Evolutionary conservation across 1,140 invertebrate genomes (phyloP), one percentile per base, ranked within the genome.

Genomic region (Riptortus pedestris): DNA sequence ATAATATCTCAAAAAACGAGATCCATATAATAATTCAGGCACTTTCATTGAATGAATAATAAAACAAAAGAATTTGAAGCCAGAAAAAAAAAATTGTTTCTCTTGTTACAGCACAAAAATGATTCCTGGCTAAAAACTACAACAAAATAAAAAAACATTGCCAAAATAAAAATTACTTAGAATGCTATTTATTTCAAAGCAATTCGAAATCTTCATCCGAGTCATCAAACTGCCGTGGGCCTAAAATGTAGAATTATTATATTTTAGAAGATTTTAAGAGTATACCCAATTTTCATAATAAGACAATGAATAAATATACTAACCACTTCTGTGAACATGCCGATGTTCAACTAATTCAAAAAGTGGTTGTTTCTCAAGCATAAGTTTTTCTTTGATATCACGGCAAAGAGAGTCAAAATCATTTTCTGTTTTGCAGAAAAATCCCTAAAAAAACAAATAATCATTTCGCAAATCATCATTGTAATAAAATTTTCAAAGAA

Each of bases 361-460:
- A n/a, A 93, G 71, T 2, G 88, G 83, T 70, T 90, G 87, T 33
- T 80, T 83, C 69, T 88, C 85, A 2, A 79, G 71, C 43, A 74
- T 72, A 67, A 88, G 82, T 52, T 91, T 74, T 60, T 81, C 78
- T 74, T 84, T 80, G 69, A 91, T 83, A 58, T 80, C 78, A 51
- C 77, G 74, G 71, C 90, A 88, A 65, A 96, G 77, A 60, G 85
- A 79, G 69, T 87, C 83, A 75, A 96, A 96, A 63, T 93, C 90
- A 60, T 76, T 77, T 76, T 92, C 88, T 20, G 85, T 90, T 69
- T 83, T 81, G 75, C 92, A 96, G 64, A 92, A 85, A 74, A 96
- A 97, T 73, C 92, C 94, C 89, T 94, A 71, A 63, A 68, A 71
- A 29, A n/a, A 26, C 22, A 55, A 55, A 24, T 47, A 18, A n/a